These are phyloP conservation scores for Drosophila subpulchrella DNA, from an alignment of 1,140 invertebrate genomes.

Conservation along the genomic window DNA sequence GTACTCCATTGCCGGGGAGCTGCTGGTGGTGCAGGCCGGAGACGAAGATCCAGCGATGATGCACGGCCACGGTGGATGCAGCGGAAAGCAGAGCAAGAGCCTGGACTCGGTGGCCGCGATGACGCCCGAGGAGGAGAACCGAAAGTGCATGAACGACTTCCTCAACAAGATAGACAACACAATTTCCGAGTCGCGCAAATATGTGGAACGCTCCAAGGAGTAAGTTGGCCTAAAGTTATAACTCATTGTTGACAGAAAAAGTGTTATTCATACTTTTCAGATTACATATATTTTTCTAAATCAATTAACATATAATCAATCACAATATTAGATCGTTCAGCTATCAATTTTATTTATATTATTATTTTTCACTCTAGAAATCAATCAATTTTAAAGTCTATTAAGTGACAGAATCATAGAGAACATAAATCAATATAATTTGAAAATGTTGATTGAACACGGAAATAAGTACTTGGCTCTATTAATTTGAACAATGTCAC, in stretches of 20 bases:
- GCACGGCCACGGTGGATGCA: conserved; percentile 57
- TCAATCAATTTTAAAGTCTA: not conserved
- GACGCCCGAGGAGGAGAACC: conserved; percentile 89
- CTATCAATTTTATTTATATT: not conserved
- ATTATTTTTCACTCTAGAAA: not conserved
- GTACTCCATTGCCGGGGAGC: conserved; percentile 85
- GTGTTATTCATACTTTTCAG: no score
- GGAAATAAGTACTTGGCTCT: no score
- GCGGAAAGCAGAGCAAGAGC: conserved; percentile 83
- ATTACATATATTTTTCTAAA: no score
- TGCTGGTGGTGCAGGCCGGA: conserved; percentile 61
- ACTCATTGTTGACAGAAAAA: no score
- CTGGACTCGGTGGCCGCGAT: conserved; percentile 85
- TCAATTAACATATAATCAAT: not conserved
- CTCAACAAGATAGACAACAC: conserved; percentile 94
- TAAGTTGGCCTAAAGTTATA: conserved; percentile 84
- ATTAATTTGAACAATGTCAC: no score
- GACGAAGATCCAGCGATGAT: conserved; percentile 68
- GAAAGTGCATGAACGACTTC: conserved; percentile 90
- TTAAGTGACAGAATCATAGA: not conserved
- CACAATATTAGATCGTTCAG: not conserved
- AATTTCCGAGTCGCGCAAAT: conserved; percentile 93
- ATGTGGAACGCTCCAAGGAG: conserved; percentile 92
- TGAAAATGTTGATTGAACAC: no score
- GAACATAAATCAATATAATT: not conserved